Conservation (phyloP, 2,888 invertebrate species). For the Noctua janthina region DNA sequence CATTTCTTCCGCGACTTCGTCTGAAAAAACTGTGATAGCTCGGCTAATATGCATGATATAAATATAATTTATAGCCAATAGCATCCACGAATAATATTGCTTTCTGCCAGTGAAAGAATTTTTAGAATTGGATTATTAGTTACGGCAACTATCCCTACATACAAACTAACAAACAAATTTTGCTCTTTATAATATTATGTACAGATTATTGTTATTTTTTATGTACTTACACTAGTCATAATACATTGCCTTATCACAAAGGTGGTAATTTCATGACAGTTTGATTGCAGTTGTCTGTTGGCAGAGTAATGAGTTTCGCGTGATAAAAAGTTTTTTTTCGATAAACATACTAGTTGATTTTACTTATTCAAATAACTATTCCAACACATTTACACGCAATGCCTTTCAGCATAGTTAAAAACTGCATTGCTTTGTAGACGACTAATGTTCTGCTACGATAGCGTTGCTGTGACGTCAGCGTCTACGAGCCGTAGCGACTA, state of each 20-base stretch:
- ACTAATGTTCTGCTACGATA: slow-evolving; percentile 13
- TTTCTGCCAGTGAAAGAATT: no score
- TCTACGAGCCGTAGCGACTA: slow-evolving; percentile 14
- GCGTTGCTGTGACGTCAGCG: slow-evolving; percentile 50
- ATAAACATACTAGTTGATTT: neutral
- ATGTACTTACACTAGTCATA: neutral
- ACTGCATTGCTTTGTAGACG: slow-evolving; percentile 18
- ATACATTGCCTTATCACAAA: neutral
- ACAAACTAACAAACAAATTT: no score
- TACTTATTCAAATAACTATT: neutral
- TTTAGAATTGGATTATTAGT: no score
- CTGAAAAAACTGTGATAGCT: no score
- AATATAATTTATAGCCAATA: no score
- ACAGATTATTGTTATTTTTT: neutral
- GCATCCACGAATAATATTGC: no score
- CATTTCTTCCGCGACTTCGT: no score
- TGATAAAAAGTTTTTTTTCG: slow-evolving; percentile 23
- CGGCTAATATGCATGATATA: no score
- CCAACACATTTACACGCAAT: slow-evolving; percentile 4
- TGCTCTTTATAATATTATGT: no score
- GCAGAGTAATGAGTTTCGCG: slow-evolving; percentile 28
- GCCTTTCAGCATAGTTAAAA: neutral
- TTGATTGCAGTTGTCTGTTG: slow-evolving; percentile 8
- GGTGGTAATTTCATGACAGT: neutral
- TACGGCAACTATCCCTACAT: no score